Conservation (phyloP, 2,113 vertebrate genomes). For the Burhinus bistriatus region DNA sequence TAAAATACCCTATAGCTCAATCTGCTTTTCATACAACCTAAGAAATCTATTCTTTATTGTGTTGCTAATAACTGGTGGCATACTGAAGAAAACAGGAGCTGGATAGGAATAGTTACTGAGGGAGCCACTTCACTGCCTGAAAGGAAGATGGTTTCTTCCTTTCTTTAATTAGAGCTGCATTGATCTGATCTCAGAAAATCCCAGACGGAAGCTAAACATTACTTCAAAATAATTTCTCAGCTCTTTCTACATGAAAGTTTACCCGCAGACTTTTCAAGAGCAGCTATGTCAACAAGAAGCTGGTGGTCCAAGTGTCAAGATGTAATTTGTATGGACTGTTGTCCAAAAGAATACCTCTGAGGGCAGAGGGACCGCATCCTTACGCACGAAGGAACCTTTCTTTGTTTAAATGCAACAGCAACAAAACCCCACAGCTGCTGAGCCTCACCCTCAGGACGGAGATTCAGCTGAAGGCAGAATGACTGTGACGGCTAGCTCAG, state of each 20-base stretch:
- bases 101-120: neutral
- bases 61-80: conserved; percentile 20
- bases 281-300: neutral
- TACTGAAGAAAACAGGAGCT: neutral
- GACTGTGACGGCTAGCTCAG: no score
- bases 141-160: neutral
- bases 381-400: no score
- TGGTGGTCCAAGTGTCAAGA: no score
- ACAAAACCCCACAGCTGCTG: no score
- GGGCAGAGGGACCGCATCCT: no score
- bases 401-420: no score
- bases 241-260: neutral
- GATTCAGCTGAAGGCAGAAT: no score
- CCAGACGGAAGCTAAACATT: neutral
- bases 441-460: no score
- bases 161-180: conserved; percentile 3
- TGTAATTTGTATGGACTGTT: no score
- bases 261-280: neutral
- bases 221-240: conserved; percentile 2
- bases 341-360: no score
- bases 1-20: conserved; percentile 18
- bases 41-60: conserved; percentile 42
- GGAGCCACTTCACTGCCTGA: neutral
- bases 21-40: conserved; percentile 17
- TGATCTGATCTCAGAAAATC: conserved; percentile 6